These are phyloP conservation scores for Saguinus imperator DNA, from an alignment of 2,113 vertebrate genomes.

Conservation along the genomic window DNA sequence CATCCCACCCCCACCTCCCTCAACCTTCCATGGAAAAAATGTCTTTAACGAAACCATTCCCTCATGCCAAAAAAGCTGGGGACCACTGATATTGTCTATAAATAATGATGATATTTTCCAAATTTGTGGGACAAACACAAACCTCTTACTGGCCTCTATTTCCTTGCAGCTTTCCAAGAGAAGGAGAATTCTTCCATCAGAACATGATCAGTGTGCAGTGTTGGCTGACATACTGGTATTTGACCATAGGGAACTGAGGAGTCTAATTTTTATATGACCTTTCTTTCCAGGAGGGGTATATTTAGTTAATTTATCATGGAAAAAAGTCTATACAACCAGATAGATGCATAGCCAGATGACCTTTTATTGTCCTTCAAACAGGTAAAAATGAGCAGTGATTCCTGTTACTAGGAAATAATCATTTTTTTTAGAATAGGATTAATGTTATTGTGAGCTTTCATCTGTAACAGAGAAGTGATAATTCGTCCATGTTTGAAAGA, in stretches of 20 bases:
- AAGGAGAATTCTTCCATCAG: neutral
- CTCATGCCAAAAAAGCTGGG: too few species aligned
- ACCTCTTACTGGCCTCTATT: neutral
- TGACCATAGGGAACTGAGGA: neutral
- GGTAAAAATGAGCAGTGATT: neutral
- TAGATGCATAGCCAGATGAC: neutral
- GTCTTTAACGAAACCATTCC: too few species aligned
- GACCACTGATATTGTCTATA: neutral
- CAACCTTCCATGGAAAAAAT: too few species aligned
- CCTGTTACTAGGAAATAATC: neutral
- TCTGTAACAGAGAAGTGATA: neutral
- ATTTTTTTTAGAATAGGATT: neutral
- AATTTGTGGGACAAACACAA: neutral
- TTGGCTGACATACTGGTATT: neutral
- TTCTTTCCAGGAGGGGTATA: neutral
- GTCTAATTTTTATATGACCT: neutral
- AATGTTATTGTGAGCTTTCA: neutral
- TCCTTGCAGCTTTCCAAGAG: neutral
- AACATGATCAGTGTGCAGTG: neutral
- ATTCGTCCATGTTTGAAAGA: neutral
- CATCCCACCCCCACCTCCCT: too few species aligned
- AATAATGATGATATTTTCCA: neutral
- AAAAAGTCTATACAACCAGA: neutral
- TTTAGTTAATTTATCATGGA: conserved; percentile 30
- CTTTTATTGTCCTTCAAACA: neutral